These are phyloP conservation scores for Phania funesta DNA, from an alignment of 2,888 invertebrate genomes.

Conservation along the genomic window DNA sequence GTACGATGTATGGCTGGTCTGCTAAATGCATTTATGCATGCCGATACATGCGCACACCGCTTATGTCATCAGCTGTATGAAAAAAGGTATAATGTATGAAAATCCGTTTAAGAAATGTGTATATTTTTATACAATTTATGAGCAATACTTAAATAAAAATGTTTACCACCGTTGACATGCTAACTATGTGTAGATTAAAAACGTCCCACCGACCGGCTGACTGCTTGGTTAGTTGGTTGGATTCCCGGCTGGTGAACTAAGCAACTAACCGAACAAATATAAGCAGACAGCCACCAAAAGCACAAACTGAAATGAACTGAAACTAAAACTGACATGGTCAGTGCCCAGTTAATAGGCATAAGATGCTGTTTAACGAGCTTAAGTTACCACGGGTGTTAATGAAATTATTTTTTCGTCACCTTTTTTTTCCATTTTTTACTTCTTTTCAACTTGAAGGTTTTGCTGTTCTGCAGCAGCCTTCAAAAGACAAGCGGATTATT, in stretches of 20 bases:
- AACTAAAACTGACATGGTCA: constrained; percentile 60
- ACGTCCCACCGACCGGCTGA: constrained; percentile 16
- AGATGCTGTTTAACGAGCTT: constrained; percentile 67
- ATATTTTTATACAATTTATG: constrained; percentile 60
- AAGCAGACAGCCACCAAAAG: constrained; percentile 37
- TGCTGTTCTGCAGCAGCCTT: constrained; percentile 35
- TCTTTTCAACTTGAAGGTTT: constrained; percentile 21
- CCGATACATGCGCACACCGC: constrained; percentile 46
- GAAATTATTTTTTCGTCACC: constrained; percentile 70
- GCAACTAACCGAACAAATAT: constrained; percentile 5
- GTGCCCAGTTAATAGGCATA: constrained; percentile 66
- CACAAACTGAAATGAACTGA: constrained; percentile 51
- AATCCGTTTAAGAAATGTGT: constrained; percentile 61
- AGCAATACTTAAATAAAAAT: constrained; percentile 63
- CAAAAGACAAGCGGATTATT: constrained; percentile 64
- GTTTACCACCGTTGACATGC: constrained; percentile 63
- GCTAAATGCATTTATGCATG: constrained; percentile 38
- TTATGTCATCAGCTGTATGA: constrained; percentile 55
- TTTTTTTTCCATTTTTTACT: constrained; percentile 48
- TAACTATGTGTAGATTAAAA: constrained; percentile 64
- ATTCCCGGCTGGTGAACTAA: not conserved
- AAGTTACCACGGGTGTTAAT: constrained; percentile 68
- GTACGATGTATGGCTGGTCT: not conserved
- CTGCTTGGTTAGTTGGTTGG: not conserved
- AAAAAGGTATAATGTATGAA: constrained; percentile 58